phyloP scores from a whole-genome alignment of 1,140 invertebrate species.

The Doryteuthis pealeii region DNA sequence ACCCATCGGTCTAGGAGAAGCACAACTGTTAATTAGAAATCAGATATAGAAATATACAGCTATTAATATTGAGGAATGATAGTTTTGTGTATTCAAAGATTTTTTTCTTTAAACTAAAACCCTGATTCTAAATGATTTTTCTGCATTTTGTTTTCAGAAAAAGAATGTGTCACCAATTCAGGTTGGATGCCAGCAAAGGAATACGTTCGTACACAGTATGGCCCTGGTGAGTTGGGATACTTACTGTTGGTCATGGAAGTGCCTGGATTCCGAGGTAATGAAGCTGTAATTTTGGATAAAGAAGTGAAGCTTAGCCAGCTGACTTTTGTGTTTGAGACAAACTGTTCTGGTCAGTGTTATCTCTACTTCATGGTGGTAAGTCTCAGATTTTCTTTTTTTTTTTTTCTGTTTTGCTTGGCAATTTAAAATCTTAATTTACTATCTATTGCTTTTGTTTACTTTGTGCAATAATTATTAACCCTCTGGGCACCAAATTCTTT shows the following conservation, averaged over 20 bases:
- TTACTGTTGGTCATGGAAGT: conserved; percentile 61
- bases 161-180: conserved; percentile 41
- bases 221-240: conserved; percentile 60
- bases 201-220: conserved; percentile 59
- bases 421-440: too few relatives aligned
- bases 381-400: conserved; percentile 15
- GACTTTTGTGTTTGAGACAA: conserved; percentile 63
- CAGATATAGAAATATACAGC: too few relatives aligned
- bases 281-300: conserved; percentile 56
- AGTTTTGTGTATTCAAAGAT: too few relatives aligned
- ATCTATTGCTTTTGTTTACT: too few relatives aligned
- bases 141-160: conserved; percentile 25
- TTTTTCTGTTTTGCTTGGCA: not conserved
- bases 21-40: too few relatives aligned
- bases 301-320: conserved; percentile 60
- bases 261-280: conserved; percentile 61
- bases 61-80: too few relatives aligned
- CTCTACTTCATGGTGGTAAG: conserved; percentile 65
- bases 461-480: not conserved
- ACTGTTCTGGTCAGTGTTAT: conserved; percentile 62
- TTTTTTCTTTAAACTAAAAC: too few relatives aligned
- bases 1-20: too few relatives aligned
- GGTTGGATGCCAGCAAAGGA: conserved; percentile 61
- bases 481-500: too few relatives aligned
- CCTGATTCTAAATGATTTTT: too few relatives aligned